Base-by-base conservation (phyloP, 1,140 invertebrate species). In the Chironomus tepperi region DNA sequence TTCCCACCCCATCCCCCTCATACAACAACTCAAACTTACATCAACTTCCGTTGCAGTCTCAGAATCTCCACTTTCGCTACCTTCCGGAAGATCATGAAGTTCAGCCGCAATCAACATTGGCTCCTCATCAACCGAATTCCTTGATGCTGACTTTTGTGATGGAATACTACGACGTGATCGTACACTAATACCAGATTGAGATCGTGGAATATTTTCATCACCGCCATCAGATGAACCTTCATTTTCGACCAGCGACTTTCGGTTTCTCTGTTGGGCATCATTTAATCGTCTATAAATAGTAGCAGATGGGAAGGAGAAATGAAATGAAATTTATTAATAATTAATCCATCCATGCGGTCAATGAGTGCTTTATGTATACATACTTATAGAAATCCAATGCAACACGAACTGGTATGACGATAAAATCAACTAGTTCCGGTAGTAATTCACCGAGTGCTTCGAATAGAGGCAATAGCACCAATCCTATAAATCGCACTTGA, bases 401-500 rank as follows among this genome's bases (percentile, higher is more conserved):
- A 73, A 87, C 84, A 75, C 87, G 81, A 73, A 86, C 85, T 34
- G 84, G 85, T 76, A 84, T 83, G 42, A 86, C 84, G 75, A 86
- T 85, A 43, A 85, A 78, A 76, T 86, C 85, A 65, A 79, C 87
- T 65, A 93, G 80, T 79, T 91, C 89, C 0, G 88, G 86, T 74
- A 91, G 86, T 24, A 92, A 84, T 77, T 91, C 88, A 8, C 89
- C 90, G 15, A 93, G 84, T 1, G 89, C 87, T 81, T 93, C 90
- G 79, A 93, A 93, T 2, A 93, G 84, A 1, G 93, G 93, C 74
- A 95, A 83, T 1, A 95, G 84, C 43, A 94, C 92, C 77, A 93
- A 87, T 18, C 92, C 92, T 77, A 95, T 95, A 82, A 95, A 95
- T 74, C 91, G 90, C 79, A 92, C 91, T 80, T 95, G 93, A 0